A percentile compares a stretch with the other conserved stretches of the same genome.
Evolutionary conservation across 2,888 invertebrate genomes (phyloP).

Genomic region (Mycalesis mineus): DNA sequence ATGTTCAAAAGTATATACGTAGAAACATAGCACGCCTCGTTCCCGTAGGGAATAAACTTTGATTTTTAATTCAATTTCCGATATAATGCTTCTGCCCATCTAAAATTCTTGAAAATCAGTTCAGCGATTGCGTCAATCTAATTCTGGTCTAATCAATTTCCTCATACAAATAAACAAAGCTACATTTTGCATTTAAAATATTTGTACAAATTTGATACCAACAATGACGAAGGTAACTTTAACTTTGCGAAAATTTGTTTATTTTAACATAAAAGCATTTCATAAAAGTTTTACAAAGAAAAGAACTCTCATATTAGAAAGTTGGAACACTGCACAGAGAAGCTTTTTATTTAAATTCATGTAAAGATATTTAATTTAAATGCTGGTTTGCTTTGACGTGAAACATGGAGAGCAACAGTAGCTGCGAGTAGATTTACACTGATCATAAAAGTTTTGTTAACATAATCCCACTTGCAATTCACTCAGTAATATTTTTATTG

Average conservation of each 20-base stretch:
- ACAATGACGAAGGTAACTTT: neutral
- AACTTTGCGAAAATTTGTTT: neutral
- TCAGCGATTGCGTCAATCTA: too few relatives aligned
- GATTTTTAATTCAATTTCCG: too few relatives aligned
- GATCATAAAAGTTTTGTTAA: neutral
- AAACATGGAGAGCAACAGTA: neutral
- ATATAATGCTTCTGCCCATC: too few relatives aligned
- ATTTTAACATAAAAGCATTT: conserved; percentile 11
- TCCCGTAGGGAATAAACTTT: too few relatives aligned
- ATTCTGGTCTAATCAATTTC: too few relatives aligned
- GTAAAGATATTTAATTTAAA: conserved; percentile 16
- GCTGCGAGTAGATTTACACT: too few relatives aligned
- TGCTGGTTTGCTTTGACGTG: conserved; percentile 14
- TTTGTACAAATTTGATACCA: neutral
- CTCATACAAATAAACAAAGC: too few relatives aligned
- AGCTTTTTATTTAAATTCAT: conserved; percentile 3
- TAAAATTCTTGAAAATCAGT: too few relatives aligned
- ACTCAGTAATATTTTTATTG: too few relatives aligned
- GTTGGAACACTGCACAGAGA: neutral
- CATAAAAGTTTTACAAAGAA: conserved; percentile 12
- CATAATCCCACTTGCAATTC: neutral
- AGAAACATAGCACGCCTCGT: too few relatives aligned
- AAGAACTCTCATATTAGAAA: conserved; percentile 1
- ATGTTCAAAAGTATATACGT: too few relatives aligned
- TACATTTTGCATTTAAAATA: neutral